Percentiles rank a stretch among this genome's conserved stretches.
phyloP scores from a whole-genome alignment of 2,888 invertebrate species.

The Incurvaria masculella region DNA sequence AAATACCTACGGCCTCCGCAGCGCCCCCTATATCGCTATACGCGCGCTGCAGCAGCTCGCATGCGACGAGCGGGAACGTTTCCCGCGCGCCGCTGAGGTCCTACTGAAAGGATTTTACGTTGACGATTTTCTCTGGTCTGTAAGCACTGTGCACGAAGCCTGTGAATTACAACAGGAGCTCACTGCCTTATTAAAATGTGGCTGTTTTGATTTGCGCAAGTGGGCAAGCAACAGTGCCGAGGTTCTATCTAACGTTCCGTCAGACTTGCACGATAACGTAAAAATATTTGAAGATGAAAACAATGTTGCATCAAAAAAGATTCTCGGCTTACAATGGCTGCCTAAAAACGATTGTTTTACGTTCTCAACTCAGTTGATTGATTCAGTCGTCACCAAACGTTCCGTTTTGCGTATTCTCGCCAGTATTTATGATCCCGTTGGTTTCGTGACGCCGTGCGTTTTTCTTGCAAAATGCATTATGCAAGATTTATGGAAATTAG shows the following conservation, averaged over 20 bases:
- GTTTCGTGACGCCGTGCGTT: not conserved
- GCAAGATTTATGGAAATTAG: slow-evolving; percentile 10
- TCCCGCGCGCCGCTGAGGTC: slow-evolving; percentile 2
- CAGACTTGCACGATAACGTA: slow-evolving; percentile 8
- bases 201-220: slow-evolving; percentile 19
- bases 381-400: not conserved
- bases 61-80: not conserved
- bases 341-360: slow-evolving; percentile 8
- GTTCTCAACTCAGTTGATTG: not conserved
- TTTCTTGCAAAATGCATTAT: slow-evolving; percentile 9
- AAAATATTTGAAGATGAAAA: slow-evolving; percentile 3
- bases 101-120: slow-evolving; percentile 9
- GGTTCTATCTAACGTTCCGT: slow-evolving; percentile 1
- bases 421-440: not conserved
- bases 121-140: slow-evolving; percentile 9
- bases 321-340: slow-evolving; percentile 14
- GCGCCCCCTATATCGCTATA: not conserved
- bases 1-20: not conserved
- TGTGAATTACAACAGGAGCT: slow-evolving; percentile 11
- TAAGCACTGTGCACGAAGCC: slow-evolving; percentile 3
- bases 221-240: slow-evolving; percentile 10
- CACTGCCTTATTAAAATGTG: slow-evolving; percentile 13
- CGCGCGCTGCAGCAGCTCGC: not conserved
- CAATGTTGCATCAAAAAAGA: slow-evolving; percentile 10
- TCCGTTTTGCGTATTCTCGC: not conserved